phyloP scores from a whole-genome alignment of 2,113 vertebrate genomes.

The Silurus glanis region DNA sequence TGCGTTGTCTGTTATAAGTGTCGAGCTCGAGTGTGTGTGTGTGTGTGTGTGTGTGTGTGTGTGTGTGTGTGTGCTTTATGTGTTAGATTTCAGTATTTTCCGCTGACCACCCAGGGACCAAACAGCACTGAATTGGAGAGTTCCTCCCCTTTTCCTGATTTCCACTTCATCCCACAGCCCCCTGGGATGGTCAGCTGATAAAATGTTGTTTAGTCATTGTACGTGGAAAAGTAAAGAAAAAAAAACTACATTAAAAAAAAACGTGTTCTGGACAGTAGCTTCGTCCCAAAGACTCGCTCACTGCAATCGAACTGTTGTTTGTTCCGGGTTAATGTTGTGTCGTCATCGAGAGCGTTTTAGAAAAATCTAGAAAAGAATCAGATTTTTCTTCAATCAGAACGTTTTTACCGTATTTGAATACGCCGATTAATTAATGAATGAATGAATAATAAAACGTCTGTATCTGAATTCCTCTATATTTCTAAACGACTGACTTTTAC shows the following conservation, averaged over 20 bases:
- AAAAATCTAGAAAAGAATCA: neutral
- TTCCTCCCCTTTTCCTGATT: neutral
- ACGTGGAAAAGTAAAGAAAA: constrained; percentile 42
- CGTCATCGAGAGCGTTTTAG: too few species aligned
- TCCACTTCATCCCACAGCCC: constrained; percentile 29
- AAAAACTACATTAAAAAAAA: constrained; percentile 55
- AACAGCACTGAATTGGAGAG: neutral
- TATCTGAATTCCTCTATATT: neutral
- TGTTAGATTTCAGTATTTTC: constrained; percentile 53
- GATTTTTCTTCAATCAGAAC: neutral
- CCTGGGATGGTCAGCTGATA: constrained; percentile 58
- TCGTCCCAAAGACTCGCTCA: constrained; percentile 46
- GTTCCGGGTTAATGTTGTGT: neutral
- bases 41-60: neutral
- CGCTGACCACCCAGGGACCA: constrained; percentile 55
- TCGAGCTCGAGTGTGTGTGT: constrained; percentile 64
- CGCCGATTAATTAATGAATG: neutral
- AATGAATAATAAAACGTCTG: neutral
- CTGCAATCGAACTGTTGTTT: neutral
- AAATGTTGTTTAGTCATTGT: constrained; percentile 55
- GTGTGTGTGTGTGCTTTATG: constrained; percentile 52
- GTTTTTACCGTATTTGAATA: neutral
- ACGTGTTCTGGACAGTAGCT: constrained; percentile 61
- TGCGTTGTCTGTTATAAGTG: constrained; percentile 57
- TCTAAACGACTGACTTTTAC: neutral